Evolutionary conservation across 2,113 vertebrate genomes (phyloP).

Genomic region (Catharus fuscescens): DNA sequence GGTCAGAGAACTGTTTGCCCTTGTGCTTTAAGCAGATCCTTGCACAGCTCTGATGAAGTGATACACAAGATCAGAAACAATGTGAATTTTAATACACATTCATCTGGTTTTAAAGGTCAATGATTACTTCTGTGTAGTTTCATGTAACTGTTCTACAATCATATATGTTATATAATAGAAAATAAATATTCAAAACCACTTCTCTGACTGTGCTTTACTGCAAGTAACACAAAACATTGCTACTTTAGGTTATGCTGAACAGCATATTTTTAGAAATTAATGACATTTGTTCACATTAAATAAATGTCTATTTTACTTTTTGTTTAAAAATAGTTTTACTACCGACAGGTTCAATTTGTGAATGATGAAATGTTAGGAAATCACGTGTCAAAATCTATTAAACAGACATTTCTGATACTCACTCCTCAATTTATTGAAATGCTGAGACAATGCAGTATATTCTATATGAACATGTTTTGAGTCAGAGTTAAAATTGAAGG

Average conservation of each 20-base stretch:
- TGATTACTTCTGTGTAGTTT: neutral
- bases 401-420: neutral
- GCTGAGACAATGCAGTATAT: neutral
- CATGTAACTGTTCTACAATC: neutral
- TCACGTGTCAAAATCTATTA: neutral
- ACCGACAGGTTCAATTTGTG: neutral
- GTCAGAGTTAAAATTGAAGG: neutral
- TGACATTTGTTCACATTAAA: neutral
- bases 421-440: neutral
- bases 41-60: neutral
- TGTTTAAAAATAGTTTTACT: neutral
- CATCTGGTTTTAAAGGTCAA: neutral
- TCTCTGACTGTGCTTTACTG: neutral
- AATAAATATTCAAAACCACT: neutral
- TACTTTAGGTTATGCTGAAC: neutral
- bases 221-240: neutral
- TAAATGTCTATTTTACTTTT: neutral
- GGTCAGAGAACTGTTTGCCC: neutral
- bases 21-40: neutral
- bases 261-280: neutral
- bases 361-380: neutral
- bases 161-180: neutral
- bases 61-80: neutral
- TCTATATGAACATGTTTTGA: neutral
- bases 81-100: neutral